Percentiles rank a stretch among this genome's conserved stretches.
These are phyloP conservation scores for Aspidapion aeneum DNA, from an alignment of 2,888 invertebrate species.

Conservation along the genomic window DNA sequence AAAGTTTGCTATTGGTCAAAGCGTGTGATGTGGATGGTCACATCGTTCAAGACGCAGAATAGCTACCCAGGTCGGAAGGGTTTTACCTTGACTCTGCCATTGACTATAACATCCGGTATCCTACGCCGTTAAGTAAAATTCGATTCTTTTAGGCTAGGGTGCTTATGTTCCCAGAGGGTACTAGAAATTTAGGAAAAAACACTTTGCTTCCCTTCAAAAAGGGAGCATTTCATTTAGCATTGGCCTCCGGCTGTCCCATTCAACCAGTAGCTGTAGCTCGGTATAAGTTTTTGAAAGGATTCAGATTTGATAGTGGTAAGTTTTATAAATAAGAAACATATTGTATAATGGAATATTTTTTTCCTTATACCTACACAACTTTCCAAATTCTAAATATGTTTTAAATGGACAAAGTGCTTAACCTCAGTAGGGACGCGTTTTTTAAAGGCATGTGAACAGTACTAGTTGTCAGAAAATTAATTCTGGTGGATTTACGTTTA, in stretches of 20 bases:
- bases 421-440: too few species aligned
- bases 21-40: too few species aligned
- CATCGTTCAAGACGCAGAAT: too few species aligned
- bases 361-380: not conserved
- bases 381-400: not conserved
- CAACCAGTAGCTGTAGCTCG: slow-evolving; percentile 86
- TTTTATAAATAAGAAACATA: slow-evolving; percentile 1
- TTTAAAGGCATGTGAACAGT: too few species aligned
- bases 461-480: not conserved
- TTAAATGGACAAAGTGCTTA: too few species aligned
- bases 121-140: too few species aligned
- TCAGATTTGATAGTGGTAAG: slow-evolving; percentile 62
- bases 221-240: slow-evolving; percentile 92
- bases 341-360: not conserved
- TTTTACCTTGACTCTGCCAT: too few species aligned
- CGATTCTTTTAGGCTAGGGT: slow-evolving; percentile 62
- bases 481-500: not conserved
- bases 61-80: too few species aligned
- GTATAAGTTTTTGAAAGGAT: slow-evolving; percentile 65
- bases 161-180: slow-evolving; percentile 91
- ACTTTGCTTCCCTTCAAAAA: slow-evolving; percentile 89
- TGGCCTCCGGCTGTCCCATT: slow-evolving; percentile 78
- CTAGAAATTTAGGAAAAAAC: slow-evolving; percentile 67
- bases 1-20: too few species aligned
- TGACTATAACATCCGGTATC: too few species aligned